These are phyloP conservation scores for Rhea pennata DNA, from an alignment of 2,113 vertebrate genomes.

Conservation along the genomic window DNA sequence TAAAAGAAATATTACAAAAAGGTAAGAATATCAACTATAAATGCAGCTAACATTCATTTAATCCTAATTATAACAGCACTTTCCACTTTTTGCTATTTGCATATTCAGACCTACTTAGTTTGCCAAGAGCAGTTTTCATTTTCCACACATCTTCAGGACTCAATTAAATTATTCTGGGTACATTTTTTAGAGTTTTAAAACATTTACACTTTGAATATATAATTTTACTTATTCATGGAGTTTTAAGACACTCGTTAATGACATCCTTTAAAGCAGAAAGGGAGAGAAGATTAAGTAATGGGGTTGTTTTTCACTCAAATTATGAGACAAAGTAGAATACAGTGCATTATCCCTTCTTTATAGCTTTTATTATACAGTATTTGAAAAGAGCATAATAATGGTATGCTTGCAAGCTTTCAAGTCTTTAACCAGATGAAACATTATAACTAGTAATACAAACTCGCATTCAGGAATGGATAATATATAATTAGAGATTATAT, in stretches of 20 bases:
- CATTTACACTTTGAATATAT: constrained; percentile 73
- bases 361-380: constrained; percentile 31
- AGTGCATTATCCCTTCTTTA: constrained; percentile 23
- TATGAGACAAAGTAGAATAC: constrained; percentile 14
- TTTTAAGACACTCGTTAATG: constrained; percentile 73
- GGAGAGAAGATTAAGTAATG: constrained; percentile 64
- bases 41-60: constrained; percentile 32
- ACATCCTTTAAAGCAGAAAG: constrained; percentile 56
- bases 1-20: not conserved
- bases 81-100: constrained; percentile 40
- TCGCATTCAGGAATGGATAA: not conserved
- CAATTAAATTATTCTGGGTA: constrained; percentile 67
- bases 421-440: constrained; percentile 9
- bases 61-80: constrained; percentile 55
- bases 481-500: constrained; percentile 28
- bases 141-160: constrained; percentile 66
- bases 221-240: constrained; percentile 75
- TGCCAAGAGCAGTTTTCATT: constrained; percentile 60
- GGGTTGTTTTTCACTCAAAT: constrained; percentile 63
- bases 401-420: constrained; percentile 39
- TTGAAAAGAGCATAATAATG: not conserved
- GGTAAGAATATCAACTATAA: constrained; percentile 26
- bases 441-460: constrained; percentile 31
- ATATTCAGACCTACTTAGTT: constrained; percentile 70
- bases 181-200: constrained; percentile 68